A percentile compares a stretch with the other conserved stretches of the same genome.
Conservation (phyloP, 2,113 vertebrate species). For the Ceyx margarethae region DNA sequence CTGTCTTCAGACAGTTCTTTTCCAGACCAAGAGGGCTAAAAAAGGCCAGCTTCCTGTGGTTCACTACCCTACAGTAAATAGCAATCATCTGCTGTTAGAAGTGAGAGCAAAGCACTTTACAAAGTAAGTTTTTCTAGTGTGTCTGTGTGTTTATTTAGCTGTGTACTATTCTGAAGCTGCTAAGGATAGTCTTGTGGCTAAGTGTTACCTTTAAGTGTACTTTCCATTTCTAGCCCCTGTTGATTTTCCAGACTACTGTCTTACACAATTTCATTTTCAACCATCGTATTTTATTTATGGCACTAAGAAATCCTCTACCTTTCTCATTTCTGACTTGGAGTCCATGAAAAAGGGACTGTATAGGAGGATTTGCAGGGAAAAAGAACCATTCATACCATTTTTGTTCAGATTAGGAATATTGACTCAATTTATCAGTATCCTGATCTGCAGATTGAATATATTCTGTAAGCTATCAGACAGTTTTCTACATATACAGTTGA, state of each 20-base stretch:
- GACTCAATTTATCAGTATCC: constrained; percentile 15
- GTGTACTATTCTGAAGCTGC: constrained; percentile 60
- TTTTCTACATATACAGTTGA: background rate
- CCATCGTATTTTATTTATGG: constrained; percentile 44
- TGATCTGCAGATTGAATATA: background rate
- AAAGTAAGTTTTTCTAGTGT: background rate
- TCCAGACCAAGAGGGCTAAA: constrained; percentile 10
- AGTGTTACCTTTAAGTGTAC: constrained; percentile 65
- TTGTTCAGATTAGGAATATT: constrained; percentile 39
- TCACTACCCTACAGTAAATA: constrained; percentile 29
- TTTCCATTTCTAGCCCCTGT: constrained; percentile 68
- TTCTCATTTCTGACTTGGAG: background rate
- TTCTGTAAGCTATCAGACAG: background rate
- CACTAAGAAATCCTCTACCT: constrained; percentile 38
- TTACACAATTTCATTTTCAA: constrained; percentile 47
- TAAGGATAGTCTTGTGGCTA: constrained; percentile 46
- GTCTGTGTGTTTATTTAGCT: constrained; percentile 4
- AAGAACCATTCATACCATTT: background rate
- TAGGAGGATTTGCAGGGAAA: constrained; percentile 24
- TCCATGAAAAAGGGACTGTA: background rate
- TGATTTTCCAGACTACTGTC: constrained; percentile 66
- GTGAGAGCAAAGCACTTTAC: constrained; percentile 13
- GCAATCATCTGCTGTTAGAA: constrained; percentile 46
- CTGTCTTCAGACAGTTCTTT: background rate
- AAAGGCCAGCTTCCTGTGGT: constrained; percentile 32